Conservation (phyloP, 2,113 vertebrate species). For the Rhinolophus sinicus region DNA sequence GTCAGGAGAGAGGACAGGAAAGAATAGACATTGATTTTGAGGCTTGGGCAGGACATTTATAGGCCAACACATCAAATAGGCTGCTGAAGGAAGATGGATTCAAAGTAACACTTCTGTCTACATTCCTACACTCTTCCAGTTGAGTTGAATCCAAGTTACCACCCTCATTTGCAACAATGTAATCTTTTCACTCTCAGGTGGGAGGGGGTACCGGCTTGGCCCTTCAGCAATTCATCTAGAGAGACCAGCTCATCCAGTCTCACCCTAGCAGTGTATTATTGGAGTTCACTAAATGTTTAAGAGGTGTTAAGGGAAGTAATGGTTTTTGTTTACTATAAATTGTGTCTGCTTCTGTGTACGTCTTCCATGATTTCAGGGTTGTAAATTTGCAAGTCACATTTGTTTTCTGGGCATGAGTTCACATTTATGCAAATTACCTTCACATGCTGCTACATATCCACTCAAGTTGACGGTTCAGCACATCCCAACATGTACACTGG, state of each 20-base stretch:
- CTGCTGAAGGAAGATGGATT: neutral
- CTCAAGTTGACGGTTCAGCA: constrained; percentile 54
- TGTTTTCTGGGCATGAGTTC: constrained; percentile 72
- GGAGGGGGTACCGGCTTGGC: neutral
- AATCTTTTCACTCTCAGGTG: neutral
- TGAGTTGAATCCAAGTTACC: constrained; percentile 49
- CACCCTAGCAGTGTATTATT: neutral
- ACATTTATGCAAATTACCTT: constrained; percentile 75
- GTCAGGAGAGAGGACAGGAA: neutral
- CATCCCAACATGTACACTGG: constrained; percentile 77
- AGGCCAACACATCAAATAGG: neutral
- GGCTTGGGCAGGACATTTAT: neutral
- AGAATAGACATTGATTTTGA: neutral
- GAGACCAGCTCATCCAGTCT: neutral
- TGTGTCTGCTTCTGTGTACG: neutral
- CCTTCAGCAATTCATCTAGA: neutral
- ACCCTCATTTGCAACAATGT: neutral
- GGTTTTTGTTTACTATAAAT: neutral
- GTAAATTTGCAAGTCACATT: constrained; percentile 66
- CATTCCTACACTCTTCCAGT: constrained; percentile 22
- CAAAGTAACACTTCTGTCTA: neutral
- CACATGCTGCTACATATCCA: constrained; percentile 74
- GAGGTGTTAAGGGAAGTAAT: neutral
- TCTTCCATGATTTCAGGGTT: constrained; percentile 4
- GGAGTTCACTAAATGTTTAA: neutral